Base-by-base conservation (phyloP, 2,888 invertebrate genomes). In the Hymenopus coronatus region DNA sequence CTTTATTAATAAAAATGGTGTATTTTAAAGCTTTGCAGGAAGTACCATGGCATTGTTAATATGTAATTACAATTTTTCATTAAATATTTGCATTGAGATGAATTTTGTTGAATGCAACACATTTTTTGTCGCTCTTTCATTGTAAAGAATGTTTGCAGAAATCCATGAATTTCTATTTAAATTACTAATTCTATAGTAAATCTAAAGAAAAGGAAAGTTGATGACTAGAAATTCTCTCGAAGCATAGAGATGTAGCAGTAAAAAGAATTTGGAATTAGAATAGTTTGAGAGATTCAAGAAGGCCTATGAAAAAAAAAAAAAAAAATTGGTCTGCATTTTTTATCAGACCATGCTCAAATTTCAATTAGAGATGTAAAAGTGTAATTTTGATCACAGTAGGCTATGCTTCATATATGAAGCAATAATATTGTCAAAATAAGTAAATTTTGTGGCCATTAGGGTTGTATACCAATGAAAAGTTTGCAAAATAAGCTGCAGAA, bases 311-410 rank as follows among this genome's bases (percentile, higher is more conserved):
- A 54, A 20, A 14, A 14, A 33, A 54, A 20, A 14, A 14, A 70
- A 3, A 14, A 3, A 81, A 81, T 87, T 87, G 87, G 87, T 87
- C 87, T 87, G 87, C 28, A 3, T 87, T 87, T 87, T 85, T 87
- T 28, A 30, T 27, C 87, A 82, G 87, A 82, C 87, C 87, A 9
- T 87, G 87, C 87, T 87, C 87, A 87, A 87, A 27, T 12, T 70
- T 70, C 25, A 25, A 70, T 6, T 70, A 70, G 54, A 20, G 20
- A 70, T 20, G 3, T 20, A 70, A 70, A 20, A 70, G 54, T 20
- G 54, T 40, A 40, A 40, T 40, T 40, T 40, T 40, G 40, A 40
- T 40, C 40, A 40, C 12, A 40, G 25, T 70, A 70, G 54, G 54
- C 54, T 70, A 20, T 70, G 54, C 54, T 70, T 70, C 54, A 70